Evolutionary conservation across 2,888 invertebrate species (phyloP), one percentile per base, ranked within the genome.

Genomic region (Drosophila merina): DNA sequence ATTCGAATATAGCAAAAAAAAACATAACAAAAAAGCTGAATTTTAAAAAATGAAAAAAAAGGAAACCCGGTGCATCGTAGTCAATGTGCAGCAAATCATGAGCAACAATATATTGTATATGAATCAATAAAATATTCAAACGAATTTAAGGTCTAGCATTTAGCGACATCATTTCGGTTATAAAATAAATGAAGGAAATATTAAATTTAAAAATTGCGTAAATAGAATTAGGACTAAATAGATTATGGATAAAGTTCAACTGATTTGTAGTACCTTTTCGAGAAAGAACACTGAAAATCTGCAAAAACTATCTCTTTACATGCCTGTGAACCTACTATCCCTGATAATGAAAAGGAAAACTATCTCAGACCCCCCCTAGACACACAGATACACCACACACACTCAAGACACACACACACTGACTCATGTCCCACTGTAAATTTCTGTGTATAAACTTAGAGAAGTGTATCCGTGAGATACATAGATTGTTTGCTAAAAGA

Each of bases 391-490:
- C 52, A 44, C 8, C 10, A 44, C 33, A 45, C 49, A 44, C 8
- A 33, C 3, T 8, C 14, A 9, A 9, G 48, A 50, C 25, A 40
- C 31, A 45, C 64, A 7, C 12, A 36, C 68, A 77, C 59, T 5
- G 51, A 54, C 51, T 30, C 20, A 59, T 47, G 42, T 26, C 60
- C 38, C 72, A 63, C 79, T 90, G 90, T 90, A 90, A 69, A 90
- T 88, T 90, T 89, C 74, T 84, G 86, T 89, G 89, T 90, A 90
- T 80, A 90, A 79, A 83, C 76, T 79, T 81, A 75, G 70, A 69
- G 38, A 54, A 51, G 82, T 77, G 82, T 80, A 79, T 80, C 77
- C 63, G 14, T 28, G 38, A 75, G 75, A 72, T 77, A 64, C 67
- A 45, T 75, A 67, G 66, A 73, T 75, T 73, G 62, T 79, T 79